Base-by-base conservation (phyloP, 2,113 vertebrate genomes). In the Gallinago media region DNA sequence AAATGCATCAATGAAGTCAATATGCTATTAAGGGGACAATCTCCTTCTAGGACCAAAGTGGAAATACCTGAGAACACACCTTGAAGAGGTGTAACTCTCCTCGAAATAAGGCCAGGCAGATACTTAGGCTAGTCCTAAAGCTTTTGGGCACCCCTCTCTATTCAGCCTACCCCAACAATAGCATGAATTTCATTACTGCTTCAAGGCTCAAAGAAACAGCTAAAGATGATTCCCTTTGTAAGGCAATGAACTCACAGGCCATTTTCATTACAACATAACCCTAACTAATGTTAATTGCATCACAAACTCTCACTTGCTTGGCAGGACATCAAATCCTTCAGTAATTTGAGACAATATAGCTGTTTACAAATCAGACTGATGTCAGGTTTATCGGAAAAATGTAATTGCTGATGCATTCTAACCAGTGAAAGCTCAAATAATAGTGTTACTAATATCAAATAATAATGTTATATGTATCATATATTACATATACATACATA, bases 11-110 rank as follows among this genome's bases (percentile, higher is more conserved):
- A 46, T 29, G 7, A 75, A 78, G 9, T 75, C 68, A 49, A 7
- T 9, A 44, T 1, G 0, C 22, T 22, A 2, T 34, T 29, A 44
- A 32, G 15, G 20, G 7, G 2, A 34, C 4, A 2, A 80, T 52
- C 21, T 80, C 44, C 55, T 65, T 71, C 18, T 9, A 38, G 50
- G 27, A 70, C 21, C 8, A 15, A 80, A 70, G n/a, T 0, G 0
- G 34, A 84, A 80, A 61, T 4, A 71, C 5, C 17, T 52, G 36
- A 47, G 68, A 86, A 47, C 11, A 32, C 1, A 11, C 25, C 54
- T 38, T 59, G 9, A 12, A 68, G 14, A 55, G 7, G 4, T 61
- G 1, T 5, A 52, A 73, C 16, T 52, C 8, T 36, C 11, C 9
- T 26, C 19, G 8, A 65, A 76, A 12, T 23, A 65, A 67, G 23